A percentile compares a stretch with the other conserved stretches of the same genome.
phyloP scores from a whole-genome alignment of 1,140 invertebrate genomes.

The Sycophila sp. region DNA sequence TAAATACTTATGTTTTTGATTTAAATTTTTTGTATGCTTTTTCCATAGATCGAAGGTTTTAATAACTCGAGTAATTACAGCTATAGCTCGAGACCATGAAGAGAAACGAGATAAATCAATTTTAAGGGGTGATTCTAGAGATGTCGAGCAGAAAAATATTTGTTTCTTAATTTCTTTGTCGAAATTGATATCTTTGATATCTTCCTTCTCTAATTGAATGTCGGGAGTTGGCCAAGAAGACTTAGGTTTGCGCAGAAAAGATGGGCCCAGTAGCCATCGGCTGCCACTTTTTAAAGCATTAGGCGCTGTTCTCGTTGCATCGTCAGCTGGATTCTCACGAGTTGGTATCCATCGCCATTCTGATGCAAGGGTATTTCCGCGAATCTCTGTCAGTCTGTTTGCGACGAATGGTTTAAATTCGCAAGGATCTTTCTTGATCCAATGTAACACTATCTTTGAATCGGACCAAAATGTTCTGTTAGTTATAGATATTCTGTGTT shows the following conservation, averaged over 20 bases:
- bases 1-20: background rate
- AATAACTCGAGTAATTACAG: background rate
- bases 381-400: background rate
- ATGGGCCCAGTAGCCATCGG: background rate
- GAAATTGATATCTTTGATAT: background rate
- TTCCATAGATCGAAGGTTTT: background rate
- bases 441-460: background rate
- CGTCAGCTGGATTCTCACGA: background rate
- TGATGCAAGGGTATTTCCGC: background rate
- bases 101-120: background rate
- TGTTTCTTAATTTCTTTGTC: background rate
- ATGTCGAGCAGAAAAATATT: no score
- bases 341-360: constrained; percentile 6
- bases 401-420: background rate
- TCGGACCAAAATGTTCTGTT: background rate
- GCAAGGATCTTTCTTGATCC: background rate
- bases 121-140: no score
- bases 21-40: background rate
- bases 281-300: background rate
- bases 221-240: background rate
- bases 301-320: background rate
- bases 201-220: no score
- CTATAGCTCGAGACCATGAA: background rate
- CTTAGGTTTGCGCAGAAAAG: background rate
- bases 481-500: background rate